Base-by-base conservation (phyloP, 2,113 vertebrate species). In the Grammomys surdaster region DNA sequence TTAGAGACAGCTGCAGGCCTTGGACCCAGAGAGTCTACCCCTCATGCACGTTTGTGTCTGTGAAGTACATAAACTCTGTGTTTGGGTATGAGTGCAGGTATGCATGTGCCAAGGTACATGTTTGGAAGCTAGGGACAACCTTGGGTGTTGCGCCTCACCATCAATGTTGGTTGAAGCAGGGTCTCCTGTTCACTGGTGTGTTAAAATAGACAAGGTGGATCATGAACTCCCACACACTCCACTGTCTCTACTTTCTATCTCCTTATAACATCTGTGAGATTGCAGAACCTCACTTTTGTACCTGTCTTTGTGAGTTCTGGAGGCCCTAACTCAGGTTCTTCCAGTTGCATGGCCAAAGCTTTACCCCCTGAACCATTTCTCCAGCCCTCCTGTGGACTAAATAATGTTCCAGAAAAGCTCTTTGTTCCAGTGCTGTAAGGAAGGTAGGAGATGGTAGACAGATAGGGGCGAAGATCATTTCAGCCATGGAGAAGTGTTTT, bases 391-490 rank as follows among this genome's bases (percentile, higher is more conserved):
- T 13, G 0, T 51, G 28, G 46, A 7, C 63, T 46, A 75, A 9
- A 91, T 17, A 94, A 91, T 40, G 26, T 95, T 88, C 81, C 92
- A n/a, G 70, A 90, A 78, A 84, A 92, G 40, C 36, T 31, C 14
- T 78, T 91, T 92, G 4, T 69, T 46, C 40, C 36, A n/a, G 63
- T 13, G 19, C 28, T 67, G 3, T 51, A 20, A 80, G 9, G 22
- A 60, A 63, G 14, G 36, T 56, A 78, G n/a, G 20, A 5, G 31
- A 0, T 43, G 24, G 3, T 28, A 28, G n/a, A 24, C 0, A 11
- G 24, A 16, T 1, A 82, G n/a, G n/a, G 51, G 4, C 4, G 6
- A 54, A 16, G 6, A 36, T 33, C 8, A 40, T 93, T 51, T 40
- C 26, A 78, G 60, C 6, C 31, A 17, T 6, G 16, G 31, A 46